phyloP scores from a whole-genome alignment of 2,113 vertebrate genomes.

The Macquaria australasica region DNA sequence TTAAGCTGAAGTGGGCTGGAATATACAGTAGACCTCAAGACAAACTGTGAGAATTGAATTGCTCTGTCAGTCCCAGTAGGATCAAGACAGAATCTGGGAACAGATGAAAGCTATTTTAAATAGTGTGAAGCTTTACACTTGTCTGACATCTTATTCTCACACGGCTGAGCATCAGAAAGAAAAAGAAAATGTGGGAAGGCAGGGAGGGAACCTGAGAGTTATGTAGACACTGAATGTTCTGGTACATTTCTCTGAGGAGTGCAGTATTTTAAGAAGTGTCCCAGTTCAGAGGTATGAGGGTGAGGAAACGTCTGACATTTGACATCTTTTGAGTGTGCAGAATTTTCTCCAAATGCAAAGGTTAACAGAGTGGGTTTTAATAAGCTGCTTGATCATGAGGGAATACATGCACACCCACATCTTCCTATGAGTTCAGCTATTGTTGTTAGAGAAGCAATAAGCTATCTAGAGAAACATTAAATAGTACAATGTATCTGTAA shows the following conservation, averaged over 20 bases:
- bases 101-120: conserved; percentile 44
- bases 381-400: background rate
- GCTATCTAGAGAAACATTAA: background rate
- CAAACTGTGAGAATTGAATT: background rate
- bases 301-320: conserved; percentile 51
- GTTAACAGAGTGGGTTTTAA: conserved; percentile 23
- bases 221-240: conserved; percentile 51
- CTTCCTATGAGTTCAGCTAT: background rate
- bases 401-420: conserved; percentile 1
- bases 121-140: conserved; percentile 36
- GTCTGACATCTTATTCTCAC: conserved; percentile 28
- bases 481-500: background rate
- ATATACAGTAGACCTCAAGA: background rate
- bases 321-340: conserved; percentile 42
- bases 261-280: conserved; percentile 72
- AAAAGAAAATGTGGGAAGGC: background rate
- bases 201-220: conserved; percentile 30
- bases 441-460: background rate
- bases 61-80: conserved; percentile 9
- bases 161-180: background rate
- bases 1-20: background rate
- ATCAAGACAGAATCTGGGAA: background rate
- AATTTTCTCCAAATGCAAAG: background rate
- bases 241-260: conserved; percentile 65
- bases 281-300: conserved; percentile 71